Evolutionary conservation across 2,113 vertebrate genomes (phyloP).

Genomic region (Xiphophorus couchianus): DNA sequence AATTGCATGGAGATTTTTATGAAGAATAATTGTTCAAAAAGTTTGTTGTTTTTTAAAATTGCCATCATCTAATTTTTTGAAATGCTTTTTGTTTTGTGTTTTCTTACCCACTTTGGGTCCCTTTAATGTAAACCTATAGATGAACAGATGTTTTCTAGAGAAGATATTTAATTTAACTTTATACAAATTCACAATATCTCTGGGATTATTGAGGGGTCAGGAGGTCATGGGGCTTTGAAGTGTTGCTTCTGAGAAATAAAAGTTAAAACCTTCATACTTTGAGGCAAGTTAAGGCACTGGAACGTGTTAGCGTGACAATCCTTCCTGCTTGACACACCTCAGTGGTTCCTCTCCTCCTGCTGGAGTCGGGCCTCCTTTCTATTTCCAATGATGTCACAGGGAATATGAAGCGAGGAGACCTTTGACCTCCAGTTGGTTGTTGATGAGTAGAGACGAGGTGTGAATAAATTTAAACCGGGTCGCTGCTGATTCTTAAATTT

Average conservation of each 20-base stretch:
- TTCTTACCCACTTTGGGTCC: not conserved
- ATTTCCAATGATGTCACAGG: constrained; percentile 16
- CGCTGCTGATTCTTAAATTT: not conserved
- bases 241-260: constrained; percentile 8
- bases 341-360: constrained; percentile 45
- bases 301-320: constrained; percentile 58
- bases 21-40: not conserved
- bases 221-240: constrained; percentile 43
- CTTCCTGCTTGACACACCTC: constrained; percentile 49
- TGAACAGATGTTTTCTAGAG: not conserved
- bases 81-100: not conserved
- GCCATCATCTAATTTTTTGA: no score
- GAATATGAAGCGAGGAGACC: constrained; percentile 27
- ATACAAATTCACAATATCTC: constrained; percentile 3
- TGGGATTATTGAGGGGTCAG: constrained; percentile 12
- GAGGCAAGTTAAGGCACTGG: constrained; percentile 22
- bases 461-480: not conserved
- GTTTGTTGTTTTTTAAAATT: not conserved
- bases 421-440: constrained; percentile 47
- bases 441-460: not conserved
- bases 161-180: not conserved
- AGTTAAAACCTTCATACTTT: constrained; percentile 14
- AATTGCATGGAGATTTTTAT: no score
- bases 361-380: constrained; percentile 8
- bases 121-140: no score